Evolutionary conservation across 2,888 invertebrate genomes (phyloP).

Genomic region (Hedya salicella): DNA sequence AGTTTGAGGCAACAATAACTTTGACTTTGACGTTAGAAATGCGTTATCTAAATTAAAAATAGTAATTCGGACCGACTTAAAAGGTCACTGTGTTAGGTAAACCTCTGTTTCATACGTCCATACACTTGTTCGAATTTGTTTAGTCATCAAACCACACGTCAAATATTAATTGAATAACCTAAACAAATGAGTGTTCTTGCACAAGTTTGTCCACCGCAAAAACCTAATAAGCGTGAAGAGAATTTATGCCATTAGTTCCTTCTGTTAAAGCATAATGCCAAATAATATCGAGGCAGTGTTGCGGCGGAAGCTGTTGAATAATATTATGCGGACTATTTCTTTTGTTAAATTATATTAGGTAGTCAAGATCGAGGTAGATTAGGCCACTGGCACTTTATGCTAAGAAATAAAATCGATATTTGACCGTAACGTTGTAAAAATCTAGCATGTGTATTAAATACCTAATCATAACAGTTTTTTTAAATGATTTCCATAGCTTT

Average conservation of each 20-base stretch:
- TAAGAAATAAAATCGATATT: no score
- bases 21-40: no score
- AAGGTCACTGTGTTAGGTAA: no score
- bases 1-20: no score
- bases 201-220: conserved; percentile 1
- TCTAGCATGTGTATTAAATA: no score
- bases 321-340: neutral
- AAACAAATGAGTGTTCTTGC: neutral
- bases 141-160: neutral
- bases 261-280: conserved; percentile 22
- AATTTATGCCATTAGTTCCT: conserved; percentile 9
- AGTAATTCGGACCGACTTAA: no score
- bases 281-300: conserved; percentile 14
- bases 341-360: neutral
- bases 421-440: no score
- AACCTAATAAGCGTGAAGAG: conserved; percentile 18
- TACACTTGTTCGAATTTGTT: neutral
- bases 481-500: no score
- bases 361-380: neutral
- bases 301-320: conserved; percentile 14
- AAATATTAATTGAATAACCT: neutral
- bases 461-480: no score
- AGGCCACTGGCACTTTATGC: no score
- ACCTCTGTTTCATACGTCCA: neutral
- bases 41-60: no score